These are phyloP conservation scores for Grammomys dolichurus DNA, from an alignment of 2,113 vertebrate species.

Conservation along the genomic window DNA sequence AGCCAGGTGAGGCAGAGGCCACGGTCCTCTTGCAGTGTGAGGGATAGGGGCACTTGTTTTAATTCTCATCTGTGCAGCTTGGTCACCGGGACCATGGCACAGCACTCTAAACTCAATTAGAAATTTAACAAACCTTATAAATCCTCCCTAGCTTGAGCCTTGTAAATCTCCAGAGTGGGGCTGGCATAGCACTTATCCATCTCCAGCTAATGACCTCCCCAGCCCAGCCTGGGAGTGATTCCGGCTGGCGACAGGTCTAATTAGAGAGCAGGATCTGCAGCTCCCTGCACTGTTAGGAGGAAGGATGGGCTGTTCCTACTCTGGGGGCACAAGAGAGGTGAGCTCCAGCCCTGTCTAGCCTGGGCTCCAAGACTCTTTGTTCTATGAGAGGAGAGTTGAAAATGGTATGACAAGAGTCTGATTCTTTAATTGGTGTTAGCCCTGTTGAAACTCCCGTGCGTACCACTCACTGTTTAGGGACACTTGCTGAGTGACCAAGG, in stretches of 20 bases:
- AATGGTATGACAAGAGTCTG: background rate
- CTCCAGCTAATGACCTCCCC: conserved; percentile 78
- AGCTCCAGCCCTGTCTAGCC: background rate
- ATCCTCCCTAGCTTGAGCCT: conserved; percentile 79
- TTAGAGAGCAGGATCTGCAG: conserved; percentile 61
- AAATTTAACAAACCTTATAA: conserved; percentile 85
- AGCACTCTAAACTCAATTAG: conserved; percentile 83
- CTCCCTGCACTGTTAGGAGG: background rate
- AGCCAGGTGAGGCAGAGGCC: background rate
- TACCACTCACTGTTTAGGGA: background rate
- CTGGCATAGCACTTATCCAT: conserved; percentile 81
- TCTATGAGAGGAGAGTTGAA: background rate
- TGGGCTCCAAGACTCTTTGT: background rate
- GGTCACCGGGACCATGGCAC: conserved; percentile 68
- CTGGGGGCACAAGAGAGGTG: background rate
- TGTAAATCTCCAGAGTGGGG: conserved; percentile 78
- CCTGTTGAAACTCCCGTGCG: background rate
- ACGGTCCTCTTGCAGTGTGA: background rate
- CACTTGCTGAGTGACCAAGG: background rate
- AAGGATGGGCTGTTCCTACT: background rate
- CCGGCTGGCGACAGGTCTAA: conserved; percentile 76
- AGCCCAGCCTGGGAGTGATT: conserved; percentile 73
- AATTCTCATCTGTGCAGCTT: conserved; percentile 69
- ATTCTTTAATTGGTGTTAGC: background rate
- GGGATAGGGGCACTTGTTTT: conserved; percentile 66